Conservation (phyloP, 2,113 vertebrate species). For the Pseudorhombus dupliciocellatus region DNA sequence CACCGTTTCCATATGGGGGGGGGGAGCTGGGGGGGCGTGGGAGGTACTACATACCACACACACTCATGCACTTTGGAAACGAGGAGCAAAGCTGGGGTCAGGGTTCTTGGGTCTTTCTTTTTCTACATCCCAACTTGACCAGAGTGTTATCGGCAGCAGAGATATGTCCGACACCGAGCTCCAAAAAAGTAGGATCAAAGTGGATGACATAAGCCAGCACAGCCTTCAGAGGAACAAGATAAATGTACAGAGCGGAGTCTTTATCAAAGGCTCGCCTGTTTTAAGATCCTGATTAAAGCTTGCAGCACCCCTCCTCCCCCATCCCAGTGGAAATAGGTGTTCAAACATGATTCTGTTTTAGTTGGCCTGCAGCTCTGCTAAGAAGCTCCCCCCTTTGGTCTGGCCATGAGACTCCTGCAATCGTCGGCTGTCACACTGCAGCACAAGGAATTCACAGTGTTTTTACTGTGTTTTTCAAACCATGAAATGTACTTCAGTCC, state of each 20-base stretch:
- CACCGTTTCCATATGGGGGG: constrained; percentile 44
- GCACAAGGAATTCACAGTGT: constrained; percentile 49
- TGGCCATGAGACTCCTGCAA: constrained; percentile 63
- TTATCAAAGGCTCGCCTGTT: constrained; percentile 80
- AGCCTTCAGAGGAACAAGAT: constrained; percentile 69
- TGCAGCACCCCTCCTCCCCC: constrained; percentile 7
- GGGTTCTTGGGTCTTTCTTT: constrained; percentile 22
- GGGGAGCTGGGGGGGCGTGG: constrained; percentile 2
- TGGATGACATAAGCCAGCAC: constrained; percentile 73
- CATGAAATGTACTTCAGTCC: constrained; percentile 57
- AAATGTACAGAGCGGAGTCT: constrained; percentile 67
- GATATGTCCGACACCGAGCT: constrained; percentile 59
- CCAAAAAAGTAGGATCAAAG: constrained; percentile 75
- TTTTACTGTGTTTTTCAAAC: constrained; percentile 57
- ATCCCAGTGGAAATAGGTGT: constrained; percentile 75
- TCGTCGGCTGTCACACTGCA: constrained; percentile 57
- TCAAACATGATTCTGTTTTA: constrained; percentile 82
- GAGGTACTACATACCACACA: constrained; percentile 45
- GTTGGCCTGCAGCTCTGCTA: constrained; percentile 70
- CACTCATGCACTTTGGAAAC: constrained; percentile 13
- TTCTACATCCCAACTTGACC: constrained; percentile 42
- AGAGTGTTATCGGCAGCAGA: constrained; percentile 59
- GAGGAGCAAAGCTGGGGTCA: constrained; percentile 23
- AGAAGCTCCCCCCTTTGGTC: constrained; percentile 60
- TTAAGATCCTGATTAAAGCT: constrained; percentile 78